Evolutionary conservation across 2,797 vertebrate species (phyloP).

Genomic region (Clamator glandarius): DNA sequence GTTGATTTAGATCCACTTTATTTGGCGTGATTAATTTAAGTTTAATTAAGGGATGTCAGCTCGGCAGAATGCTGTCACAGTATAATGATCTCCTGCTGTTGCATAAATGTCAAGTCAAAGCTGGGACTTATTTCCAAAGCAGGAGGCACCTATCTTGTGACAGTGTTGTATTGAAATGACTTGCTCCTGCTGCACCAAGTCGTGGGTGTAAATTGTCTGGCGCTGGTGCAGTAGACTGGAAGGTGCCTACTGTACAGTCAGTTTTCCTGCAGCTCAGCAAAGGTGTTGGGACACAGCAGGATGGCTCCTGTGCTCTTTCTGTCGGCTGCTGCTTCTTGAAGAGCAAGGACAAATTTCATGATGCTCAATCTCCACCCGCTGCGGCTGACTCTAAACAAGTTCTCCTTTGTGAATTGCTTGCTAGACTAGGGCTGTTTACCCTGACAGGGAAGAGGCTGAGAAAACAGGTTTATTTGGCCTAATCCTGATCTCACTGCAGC

Average conservation of each 20-base stretch:
- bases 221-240: conserved; percentile 61
- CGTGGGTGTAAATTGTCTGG: conserved; percentile 60
- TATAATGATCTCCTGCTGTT: conserved; percentile 72
- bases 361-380: neutral
- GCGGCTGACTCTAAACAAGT: neutral
- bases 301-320: neutral
- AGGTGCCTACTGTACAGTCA: conserved; percentile 12
- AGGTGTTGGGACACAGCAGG: neutral
- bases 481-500: neutral
- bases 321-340: neutral
- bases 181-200: conserved; percentile 64
- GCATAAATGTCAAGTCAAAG: conserved; percentile 65
- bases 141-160: conserved; percentile 66
- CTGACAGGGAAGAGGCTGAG: neutral
- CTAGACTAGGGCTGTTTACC: neutral
- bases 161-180: conserved; percentile 61
- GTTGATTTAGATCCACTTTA: conserved; percentile 34
- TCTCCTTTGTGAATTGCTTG: neutral
- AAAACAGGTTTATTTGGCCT: neutral
- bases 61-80: conserved; percentile 60
- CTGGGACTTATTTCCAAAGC: conserved; percentile 54
- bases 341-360: neutral
- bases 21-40: conserved; percentile 68
- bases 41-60: conserved; percentile 71
- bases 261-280: neutral